These are phyloP conservation scores for Nothobranchius kuhntae DNA, from an alignment of 2,113 vertebrate genomes.

Conservation along the genomic window DNA sequence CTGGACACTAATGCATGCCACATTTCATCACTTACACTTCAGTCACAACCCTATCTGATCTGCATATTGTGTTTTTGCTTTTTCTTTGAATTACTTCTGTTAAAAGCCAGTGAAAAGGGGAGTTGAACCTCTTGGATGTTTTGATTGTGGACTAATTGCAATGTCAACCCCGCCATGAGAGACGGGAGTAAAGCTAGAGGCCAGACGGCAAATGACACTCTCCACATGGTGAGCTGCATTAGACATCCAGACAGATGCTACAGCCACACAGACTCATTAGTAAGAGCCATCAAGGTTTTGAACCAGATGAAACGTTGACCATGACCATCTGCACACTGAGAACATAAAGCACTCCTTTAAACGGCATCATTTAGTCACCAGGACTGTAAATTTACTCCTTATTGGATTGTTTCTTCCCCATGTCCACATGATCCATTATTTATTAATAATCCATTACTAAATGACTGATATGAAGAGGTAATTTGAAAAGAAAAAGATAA, in stretches of 20 bases:
- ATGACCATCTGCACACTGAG: constrained; percentile 67
- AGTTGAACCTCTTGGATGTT: constrained; percentile 16
- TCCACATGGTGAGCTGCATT: constrained; percentile 69
- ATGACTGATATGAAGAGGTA: no score
- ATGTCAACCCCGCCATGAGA: constrained; percentile 27
- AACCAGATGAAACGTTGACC: constrained; percentile 60
- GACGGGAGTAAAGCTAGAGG: constrained; percentile 39
- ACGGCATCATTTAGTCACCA: constrained; percentile 12
- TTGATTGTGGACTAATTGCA: constrained; percentile 52
- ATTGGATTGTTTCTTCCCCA: not conserved
- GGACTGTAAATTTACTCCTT: not conserved
- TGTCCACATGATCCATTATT: no score
- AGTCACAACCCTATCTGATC: not conserved
- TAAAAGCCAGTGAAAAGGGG: constrained; percentile 25
- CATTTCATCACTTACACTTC: not conserved
- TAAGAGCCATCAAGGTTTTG: constrained; percentile 53
- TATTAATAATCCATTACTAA: no score
- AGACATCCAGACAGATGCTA: constrained; percentile 73
- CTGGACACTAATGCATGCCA: not conserved
- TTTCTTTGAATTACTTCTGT: not conserved
- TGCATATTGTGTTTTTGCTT: not conserved
- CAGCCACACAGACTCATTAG: constrained; percentile 72
- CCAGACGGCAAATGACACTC: constrained; percentile 62
- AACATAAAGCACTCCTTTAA: constrained; percentile 9
- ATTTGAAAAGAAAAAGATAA: no score